These are phyloP conservation scores for Arctopsyche grandis DNA, from an alignment of 1,140 invertebrate genomes.

Conservation along the genomic window DNA sequence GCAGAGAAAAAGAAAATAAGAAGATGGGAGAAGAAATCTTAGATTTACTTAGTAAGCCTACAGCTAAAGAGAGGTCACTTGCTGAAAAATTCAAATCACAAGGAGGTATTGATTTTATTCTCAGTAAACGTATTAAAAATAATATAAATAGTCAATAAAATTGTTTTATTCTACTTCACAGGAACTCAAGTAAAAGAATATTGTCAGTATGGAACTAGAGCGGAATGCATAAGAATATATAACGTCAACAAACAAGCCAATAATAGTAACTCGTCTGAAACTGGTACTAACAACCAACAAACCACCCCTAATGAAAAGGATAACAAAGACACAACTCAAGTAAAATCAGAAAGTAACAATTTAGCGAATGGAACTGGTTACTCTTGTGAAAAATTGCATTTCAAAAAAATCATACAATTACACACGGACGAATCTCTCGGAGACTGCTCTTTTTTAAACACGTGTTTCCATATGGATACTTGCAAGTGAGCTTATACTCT, in stretches of 20 bases:
- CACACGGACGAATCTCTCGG: conserved; percentile 97
- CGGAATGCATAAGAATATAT: conserved; percentile 82
- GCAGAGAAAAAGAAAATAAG: conserved; percentile 94
- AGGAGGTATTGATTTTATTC: conserved; percentile 74
- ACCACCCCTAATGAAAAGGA: conserved; percentile 7
- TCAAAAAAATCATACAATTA: conserved; percentile 96
- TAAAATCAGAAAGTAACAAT: not conserved
- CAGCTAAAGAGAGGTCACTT: conserved; percentile 93
- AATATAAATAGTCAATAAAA: not conserved
- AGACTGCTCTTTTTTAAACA: conserved; percentile 97
- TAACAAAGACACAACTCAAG: not conserved
- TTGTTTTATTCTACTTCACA: conserved; percentile 52
- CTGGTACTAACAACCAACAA: not conserved
- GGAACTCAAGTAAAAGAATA: conserved; percentile 95
- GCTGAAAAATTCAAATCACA: conserved; percentile 95
- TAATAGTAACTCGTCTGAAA: not conserved
- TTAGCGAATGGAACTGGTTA: conserved; percentile 41
- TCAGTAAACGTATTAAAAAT: no score
- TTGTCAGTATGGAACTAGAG: conserved; percentile 92
- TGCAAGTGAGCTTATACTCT: conserved; percentile 95
- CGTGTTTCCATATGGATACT: conserved; percentile 98
- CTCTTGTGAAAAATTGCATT: conserved; percentile 90
- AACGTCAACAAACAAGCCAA: conserved; percentile 59
- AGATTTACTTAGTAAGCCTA: conserved; percentile 92
- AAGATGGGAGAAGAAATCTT: conserved; percentile 96